Percentiles rank a stretch among this genome's conserved stretches.
Evolutionary conservation across 1,140 invertebrate genomes (phyloP).

Genomic region (Brachionus manjavacas): DNA sequence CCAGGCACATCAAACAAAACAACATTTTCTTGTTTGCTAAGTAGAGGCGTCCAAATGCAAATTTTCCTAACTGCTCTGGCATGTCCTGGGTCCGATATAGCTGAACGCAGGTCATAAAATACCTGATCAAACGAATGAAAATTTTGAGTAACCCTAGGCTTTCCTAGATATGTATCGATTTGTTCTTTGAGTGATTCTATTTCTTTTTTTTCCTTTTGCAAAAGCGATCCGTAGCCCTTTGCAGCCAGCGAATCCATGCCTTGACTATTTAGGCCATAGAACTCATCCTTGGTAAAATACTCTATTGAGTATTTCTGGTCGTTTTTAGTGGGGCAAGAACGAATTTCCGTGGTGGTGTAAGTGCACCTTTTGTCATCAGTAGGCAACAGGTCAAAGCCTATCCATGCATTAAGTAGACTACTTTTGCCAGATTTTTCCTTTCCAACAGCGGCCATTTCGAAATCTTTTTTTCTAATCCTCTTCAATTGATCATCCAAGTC

Average conservation of each 20-base stretch:
- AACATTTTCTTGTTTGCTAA: neutral
- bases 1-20: neutral
- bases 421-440: conserved; percentile 16
- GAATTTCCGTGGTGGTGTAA: conserved; percentile 16
- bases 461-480: neutral
- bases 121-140: neutral
- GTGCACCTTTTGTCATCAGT: neutral
- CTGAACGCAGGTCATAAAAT: neutral
- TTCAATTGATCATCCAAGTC: conserved; percentile 7
- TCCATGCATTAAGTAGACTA: neutral
- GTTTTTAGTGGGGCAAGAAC: neutral
- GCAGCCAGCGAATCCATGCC: neutral
- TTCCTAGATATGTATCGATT: neutral
- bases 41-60: neutral
- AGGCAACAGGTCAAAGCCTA: neutral
- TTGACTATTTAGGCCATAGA: neutral
- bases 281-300: neutral
- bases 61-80: neutral
- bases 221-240: neutral
- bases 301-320: neutral
- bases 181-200: neutral
- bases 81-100: neutral
- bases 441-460: neutral
- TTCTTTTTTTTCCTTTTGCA: neutral
- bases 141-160: neutral